Base-by-base conservation (phyloP, 2,113 vertebrate genomes). In the Lichenostomus cassidix region DNA sequence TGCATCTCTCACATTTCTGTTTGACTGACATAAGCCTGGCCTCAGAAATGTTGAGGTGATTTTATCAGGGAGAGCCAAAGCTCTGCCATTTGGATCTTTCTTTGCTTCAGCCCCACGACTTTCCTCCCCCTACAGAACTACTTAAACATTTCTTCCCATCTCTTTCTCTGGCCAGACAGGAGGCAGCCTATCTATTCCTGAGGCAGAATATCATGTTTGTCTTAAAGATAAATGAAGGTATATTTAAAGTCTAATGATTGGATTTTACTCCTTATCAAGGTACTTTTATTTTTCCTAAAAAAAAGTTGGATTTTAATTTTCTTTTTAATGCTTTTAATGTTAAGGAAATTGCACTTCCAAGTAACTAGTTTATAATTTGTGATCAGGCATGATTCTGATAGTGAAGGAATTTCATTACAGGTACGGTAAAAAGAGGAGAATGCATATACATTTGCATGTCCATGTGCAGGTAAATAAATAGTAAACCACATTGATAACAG, bases 301-400 rank as follows among this genome's bases (percentile, higher is more conserved):
- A 96, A 95, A 91, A 89, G 70, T 87, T 87, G 75, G 81, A 68
- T 93, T 96, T 96, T 96, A 84, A 90, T 94, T 97, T 94, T 89
- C 85, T 78, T 96, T 96, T 95, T 95, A 96, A 87, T 95, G 91
- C 47, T 92, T 87, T 93, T 96, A 95, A 96, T 94, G 94, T 50
- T 97, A 95, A 96, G 95, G 83, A 97, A 97, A 97, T 98, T 92
- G 87, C 90, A 90, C 67, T 92, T 94, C 87, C 20, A 2, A 90
- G 96, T 96, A 97, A 97, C 97, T 97, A 97, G 96, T 97, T 98
- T 97, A 89, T 97, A 98, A 98, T 98, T 98, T 98, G 98, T 97
- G 97, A 97, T 97, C 89, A 95, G 44, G 70, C 86, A 81, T 82
- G 95, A 95, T 97, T 97, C 96, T 91, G 97, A 98, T 98, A 98